Evolutionary conservation across 2,113 vertebrate genomes (phyloP), one percentile per base, ranked within the genome.

Genomic region (Cariama cristata): DNA sequence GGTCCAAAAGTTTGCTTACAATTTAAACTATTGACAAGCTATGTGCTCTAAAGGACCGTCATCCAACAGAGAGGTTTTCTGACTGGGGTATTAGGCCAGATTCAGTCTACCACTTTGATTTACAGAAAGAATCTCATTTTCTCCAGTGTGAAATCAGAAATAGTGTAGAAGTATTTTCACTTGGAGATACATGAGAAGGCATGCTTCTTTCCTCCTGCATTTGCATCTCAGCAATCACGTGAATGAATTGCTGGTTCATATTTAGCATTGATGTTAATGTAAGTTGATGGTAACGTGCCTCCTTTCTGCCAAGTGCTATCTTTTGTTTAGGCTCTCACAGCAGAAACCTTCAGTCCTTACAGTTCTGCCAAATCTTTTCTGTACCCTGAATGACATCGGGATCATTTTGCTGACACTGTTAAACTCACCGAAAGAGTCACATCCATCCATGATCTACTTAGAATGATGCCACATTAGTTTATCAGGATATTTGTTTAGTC

Each of bases 211-310:
- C 23, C 16, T 60, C 47, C 42, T 17, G 45, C 10, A 0, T 4
- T 38, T 45, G 11, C 59, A 59, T 74, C 49, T 42, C 59, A 45
- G 72, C 63, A 60, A 14, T 4, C 3, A 0, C 26, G 53, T 30
- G 26, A 30, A 1, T 1, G 19, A 60, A 23, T 38, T 2, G 1
- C 40, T 42, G 32, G 58, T 38, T 33, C 14, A 2, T 24, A 2
- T 3, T 3, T 32, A 35, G 26, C 49, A 3, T 3, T 3, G 8
- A 1, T 24, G 52, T 35, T 60, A 27, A 4, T 1, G 0, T 12
- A 9, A 27, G 42, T 3, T 17, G 76, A 56, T 72, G 74, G 19
- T n/a, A 6, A 88, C 22, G 22, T 12, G 58, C 40, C 47, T 84
- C 58, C 88, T 60, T 50, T 45, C 5, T 49, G 86, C 85, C 93